Evolutionary conservation across 1,140 invertebrate genomes (phyloP).

Genomic region (Ceratosolen fusciceps): DNA sequence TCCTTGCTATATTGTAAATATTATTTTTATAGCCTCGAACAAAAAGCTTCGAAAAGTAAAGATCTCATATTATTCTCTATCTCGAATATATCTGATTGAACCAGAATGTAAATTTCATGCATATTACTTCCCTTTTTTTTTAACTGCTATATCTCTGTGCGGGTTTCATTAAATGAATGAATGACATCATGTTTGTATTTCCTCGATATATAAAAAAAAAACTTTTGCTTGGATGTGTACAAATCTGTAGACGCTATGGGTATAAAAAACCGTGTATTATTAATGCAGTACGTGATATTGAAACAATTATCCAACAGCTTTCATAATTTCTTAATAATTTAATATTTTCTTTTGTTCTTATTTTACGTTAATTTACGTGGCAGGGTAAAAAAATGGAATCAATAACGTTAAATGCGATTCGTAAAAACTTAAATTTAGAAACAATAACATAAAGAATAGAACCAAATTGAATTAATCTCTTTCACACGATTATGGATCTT

Average conservation of each 20-base stretch:
- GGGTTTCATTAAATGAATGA: neutral
- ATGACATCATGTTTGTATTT: neutral
- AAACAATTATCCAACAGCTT: neutral
- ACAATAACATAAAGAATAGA: neutral
- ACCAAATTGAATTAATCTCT: constrained; percentile 8
- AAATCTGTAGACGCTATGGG: too few relatives aligned
- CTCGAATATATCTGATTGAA: neutral
- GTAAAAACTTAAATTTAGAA: neutral
- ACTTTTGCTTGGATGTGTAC: neutral
- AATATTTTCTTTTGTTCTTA: neutral
- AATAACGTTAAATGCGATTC: neutral
- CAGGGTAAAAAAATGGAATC: neutral
- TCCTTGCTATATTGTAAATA: too few relatives aligned
- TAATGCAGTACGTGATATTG: neutral
- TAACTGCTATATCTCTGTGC: neutral
- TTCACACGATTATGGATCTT: neutral
- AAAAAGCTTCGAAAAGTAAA: neutral
- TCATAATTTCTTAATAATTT: neutral
- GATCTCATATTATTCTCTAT: neutral
- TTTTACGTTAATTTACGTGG: too few relatives aligned
- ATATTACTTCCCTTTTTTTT: neutral
- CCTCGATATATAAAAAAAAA: neutral
- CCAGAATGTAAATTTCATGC: neutral
- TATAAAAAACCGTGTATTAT: neutral
- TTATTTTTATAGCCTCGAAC: too few relatives aligned